These are phyloP conservation scores for Vandiemenella viatica DNA, from an alignment of 2,888 invertebrate species.

Conservation along the genomic window DNA sequence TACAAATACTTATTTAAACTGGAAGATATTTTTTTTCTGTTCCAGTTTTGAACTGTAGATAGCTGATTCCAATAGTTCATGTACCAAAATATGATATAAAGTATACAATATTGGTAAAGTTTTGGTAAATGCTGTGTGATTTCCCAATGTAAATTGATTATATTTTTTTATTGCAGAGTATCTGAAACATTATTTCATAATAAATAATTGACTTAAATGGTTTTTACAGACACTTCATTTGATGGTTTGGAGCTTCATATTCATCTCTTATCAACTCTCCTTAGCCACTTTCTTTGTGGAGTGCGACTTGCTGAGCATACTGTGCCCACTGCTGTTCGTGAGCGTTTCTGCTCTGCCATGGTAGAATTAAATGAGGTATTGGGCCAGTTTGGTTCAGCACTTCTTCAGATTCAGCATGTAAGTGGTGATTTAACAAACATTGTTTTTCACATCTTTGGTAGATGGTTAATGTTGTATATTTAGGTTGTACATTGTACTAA, in stretches of 20 bases:
- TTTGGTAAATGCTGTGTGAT: too few species aligned
- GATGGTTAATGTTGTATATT: neutral
- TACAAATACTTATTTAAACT: too few species aligned
- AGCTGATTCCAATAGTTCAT: too few species aligned
- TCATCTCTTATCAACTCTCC: neutral
- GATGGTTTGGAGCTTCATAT: neutral
- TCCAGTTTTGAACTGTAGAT: too few species aligned
- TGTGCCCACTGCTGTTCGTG: constrained; percentile 3
- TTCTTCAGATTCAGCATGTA: constrained; percentile 10
- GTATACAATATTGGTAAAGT: too few species aligned
- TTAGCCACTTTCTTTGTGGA: constrained; percentile 7
- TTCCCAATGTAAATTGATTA: too few species aligned
- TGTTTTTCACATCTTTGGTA: neutral
- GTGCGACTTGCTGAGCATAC: constrained; percentile 9
- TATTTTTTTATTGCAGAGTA: neutral
- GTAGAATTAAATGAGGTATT: constrained; percentile 7
- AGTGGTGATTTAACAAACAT: neutral
- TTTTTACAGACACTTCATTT: too few species aligned
- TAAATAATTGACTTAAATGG: too few species aligned
- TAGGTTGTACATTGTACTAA: too few species aligned
- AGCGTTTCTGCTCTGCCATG: constrained; percentile 5
- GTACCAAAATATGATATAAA: too few species aligned
- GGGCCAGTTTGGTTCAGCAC: constrained; percentile 8
- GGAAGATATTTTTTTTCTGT: too few species aligned
- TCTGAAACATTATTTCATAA: too few species aligned